phyloP scores from a whole-genome alignment of 92 coral and sea anemone genomes.

The Bergia puertoricense region DNA sequence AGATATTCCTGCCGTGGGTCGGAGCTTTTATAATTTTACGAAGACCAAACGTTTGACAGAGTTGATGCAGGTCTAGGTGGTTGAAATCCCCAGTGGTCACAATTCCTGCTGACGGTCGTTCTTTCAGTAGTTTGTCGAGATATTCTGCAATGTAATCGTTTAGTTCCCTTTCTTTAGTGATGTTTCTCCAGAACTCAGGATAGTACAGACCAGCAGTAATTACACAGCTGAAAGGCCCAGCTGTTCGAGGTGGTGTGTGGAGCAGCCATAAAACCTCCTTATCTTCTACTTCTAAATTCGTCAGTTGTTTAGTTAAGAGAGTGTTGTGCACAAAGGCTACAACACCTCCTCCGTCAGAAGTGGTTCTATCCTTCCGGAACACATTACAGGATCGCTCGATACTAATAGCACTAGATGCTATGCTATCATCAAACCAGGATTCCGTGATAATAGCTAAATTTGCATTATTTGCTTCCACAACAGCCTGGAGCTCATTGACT shows the following conservation, averaged over 20 bases:
- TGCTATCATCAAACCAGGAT: slow-evolving; percentile 17
- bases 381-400: slow-evolving; percentile 8
- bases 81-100: slow-evolving; percentile 47
- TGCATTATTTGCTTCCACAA: slow-evolving; percentile 12
- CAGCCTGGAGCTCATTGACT: slow-evolving; percentile 23
- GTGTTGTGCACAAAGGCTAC: slow-evolving; percentile 24
- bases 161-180: slow-evolving; percentile 41
- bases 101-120: slow-evolving; percentile 55
- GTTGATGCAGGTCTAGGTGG: slow-evolving; percentile 40
- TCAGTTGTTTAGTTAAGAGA: slow-evolving; percentile 19
- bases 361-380: slow-evolving; percentile 37
- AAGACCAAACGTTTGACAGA: slow-evolving; percentile 34
- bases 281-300: slow-evolving; percentile 14
- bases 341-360: slow-evolving; percentile 19
- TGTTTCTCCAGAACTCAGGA: slow-evolving; percentile 41
- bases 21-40: slow-evolving; percentile 23
- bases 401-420: background rate
- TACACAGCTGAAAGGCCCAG: slow-evolving; percentile 55
- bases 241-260: slow-evolving; percentile 24
- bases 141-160: slow-evolving; percentile 46
- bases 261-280: slow-evolving; percentile 38
- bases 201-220: slow-evolving; percentile 45
- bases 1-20: slow-evolving; percentile 14
- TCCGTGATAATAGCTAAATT: slow-evolving; percentile 36
- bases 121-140: slow-evolving; percentile 45